These are phyloP conservation scores for Diarsia mendica DNA, from an alignment of 2,888 invertebrate species.

Conservation along the genomic window DNA sequence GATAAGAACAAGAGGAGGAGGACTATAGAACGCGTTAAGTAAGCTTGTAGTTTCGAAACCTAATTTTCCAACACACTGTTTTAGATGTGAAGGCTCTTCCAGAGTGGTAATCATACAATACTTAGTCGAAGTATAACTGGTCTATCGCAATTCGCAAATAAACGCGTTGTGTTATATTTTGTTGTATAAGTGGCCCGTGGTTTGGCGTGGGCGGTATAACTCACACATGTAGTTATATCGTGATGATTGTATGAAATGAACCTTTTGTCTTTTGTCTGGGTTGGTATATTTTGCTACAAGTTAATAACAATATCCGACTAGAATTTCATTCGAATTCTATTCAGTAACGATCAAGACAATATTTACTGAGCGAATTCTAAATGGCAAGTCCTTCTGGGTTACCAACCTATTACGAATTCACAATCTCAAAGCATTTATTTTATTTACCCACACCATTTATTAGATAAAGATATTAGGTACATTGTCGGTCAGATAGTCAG, in stretches of 20 bases:
- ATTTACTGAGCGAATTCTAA: background rate
- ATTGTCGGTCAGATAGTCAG: background rate
- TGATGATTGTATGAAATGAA: conserved; percentile 5
- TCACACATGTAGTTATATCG: background rate
- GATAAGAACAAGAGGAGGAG: too few species aligned
- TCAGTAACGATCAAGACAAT: background rate
- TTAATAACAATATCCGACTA: conserved; percentile 19
- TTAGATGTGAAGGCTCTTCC: background rate
- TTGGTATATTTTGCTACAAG: conserved; percentile 10
- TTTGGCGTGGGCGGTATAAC: background rate
- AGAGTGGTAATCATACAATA: background rate
- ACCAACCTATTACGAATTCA: background rate
- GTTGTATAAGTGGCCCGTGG: too few species aligned
- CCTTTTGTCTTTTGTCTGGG: background rate
- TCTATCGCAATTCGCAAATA: background rate
- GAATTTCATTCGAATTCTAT: conserved; percentile 2
- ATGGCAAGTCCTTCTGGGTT: background rate
- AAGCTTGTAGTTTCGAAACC: background rate
- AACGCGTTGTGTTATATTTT: too few species aligned
- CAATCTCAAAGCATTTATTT: background rate
- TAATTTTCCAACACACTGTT: background rate
- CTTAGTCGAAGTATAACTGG: background rate
- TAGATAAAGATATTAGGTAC: background rate
- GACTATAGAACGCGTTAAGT: background rate
- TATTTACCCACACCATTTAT: background rate